Conservation (phyloP, 2,113 vertebrate genomes). For the Orycteropus afer region DNA sequence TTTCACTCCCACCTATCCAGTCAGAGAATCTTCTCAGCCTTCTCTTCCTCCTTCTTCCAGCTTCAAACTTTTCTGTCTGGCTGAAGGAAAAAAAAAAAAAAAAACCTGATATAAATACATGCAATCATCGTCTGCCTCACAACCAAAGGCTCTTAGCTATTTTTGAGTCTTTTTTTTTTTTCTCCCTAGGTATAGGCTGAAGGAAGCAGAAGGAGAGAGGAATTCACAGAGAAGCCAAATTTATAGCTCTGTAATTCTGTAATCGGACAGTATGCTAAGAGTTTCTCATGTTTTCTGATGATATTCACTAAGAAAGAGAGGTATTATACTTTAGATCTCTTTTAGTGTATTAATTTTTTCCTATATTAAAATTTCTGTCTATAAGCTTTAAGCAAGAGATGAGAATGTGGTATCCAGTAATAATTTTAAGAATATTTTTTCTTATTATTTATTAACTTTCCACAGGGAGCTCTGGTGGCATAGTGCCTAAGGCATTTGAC, state of each 20-base stretch:
- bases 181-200: background rate
- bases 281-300: background rate
- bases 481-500: no score
- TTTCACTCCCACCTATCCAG: background rate
- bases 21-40: background rate
- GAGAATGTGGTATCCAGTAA: background rate
- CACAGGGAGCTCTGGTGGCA: no score
- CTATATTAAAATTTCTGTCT: slow-evolving; percentile 18
- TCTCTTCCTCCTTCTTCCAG: background rate
- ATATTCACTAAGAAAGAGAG: background rate
- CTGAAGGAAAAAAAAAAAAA: background rate
- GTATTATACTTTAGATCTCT: background rate
- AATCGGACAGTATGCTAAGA: background rate
- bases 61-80: background rate
- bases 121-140: background rate
- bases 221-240: background rate
- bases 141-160: background rate
- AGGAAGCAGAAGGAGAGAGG: background rate
- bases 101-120: background rate
- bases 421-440: background rate
- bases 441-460: background rate
- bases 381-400: background rate
- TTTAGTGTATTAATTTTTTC: background rate
- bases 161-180: background rate
- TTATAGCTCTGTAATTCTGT: background rate